Evolutionary conservation across 1,140 invertebrate genomes (phyloP).

Genomic region (Listronotus oregonensis): DNA sequence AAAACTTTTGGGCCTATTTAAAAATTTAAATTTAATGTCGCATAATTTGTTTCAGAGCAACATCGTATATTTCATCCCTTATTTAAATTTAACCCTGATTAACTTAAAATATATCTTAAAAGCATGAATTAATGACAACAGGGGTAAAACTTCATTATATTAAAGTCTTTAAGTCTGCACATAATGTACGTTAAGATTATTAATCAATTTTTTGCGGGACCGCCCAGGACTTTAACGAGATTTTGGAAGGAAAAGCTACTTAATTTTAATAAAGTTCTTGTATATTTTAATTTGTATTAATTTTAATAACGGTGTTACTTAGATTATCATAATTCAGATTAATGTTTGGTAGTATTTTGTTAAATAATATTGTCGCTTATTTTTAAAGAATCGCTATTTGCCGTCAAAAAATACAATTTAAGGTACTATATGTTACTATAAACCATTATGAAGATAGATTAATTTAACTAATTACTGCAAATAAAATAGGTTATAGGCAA

Average conservation of each 20-base stretch:
- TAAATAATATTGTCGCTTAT: no score
- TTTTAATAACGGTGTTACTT: constrained; percentile 29
- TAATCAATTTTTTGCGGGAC: constrained; percentile 35
- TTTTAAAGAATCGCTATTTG: no score
- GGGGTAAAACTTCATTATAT: constrained; percentile 38
- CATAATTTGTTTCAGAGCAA: no score
- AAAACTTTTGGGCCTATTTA: no score
- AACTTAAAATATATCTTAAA: constrained; percentile 33
- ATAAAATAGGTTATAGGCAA: no score
- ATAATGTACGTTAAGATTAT: constrained; percentile 36
- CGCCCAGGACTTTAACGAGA: constrained; percentile 23
- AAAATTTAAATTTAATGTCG: no score
- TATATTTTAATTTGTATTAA: constrained; percentile 29
- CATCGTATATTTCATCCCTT: background rate
- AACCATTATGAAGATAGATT: no score
- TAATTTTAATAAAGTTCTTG: constrained; percentile 31
- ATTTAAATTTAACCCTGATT: constrained; percentile 31
- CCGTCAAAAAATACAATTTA: no score
- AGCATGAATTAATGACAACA: constrained; percentile 34
- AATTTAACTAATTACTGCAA: no score
- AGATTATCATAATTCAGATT: constrained; percentile 8
- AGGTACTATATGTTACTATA: no score
- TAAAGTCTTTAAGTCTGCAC: constrained; percentile 35
- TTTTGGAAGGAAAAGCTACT: constrained; percentile 21
- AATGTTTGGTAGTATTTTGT: constrained; percentile 5